Evolutionary conservation across 35 echinoderm and acorn worm genomes (phyloP).

Genomic region (Heliocidaris tuberculata): DNA sequence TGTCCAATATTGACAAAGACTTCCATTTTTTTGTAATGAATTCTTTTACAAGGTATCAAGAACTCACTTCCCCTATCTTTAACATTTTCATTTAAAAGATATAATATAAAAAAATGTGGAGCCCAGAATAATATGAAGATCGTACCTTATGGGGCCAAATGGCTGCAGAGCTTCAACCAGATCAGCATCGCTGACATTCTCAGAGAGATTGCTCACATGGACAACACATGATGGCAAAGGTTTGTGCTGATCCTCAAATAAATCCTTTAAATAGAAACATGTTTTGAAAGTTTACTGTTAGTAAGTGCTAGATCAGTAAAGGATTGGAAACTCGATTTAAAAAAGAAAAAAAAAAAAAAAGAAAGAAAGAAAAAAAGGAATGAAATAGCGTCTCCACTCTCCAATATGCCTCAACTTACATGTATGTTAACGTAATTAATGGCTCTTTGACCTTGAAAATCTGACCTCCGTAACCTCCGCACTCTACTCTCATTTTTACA

Average conservation of each 20-base stretch:
- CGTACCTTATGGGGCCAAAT: constrained; percentile 94
- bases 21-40: no score
- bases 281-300: background rate
- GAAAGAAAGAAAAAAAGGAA: constrained; percentile 19
- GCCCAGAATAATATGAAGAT: background rate
- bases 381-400: no score
- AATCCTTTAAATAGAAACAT: constrained; percentile 59
- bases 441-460: no score
- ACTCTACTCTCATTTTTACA: no score
- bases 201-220: constrained; percentile 77
- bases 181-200: constrained; percentile 84
- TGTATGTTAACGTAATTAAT: no score
- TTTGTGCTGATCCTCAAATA: constrained; percentile 98
- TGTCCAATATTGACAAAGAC: no score
- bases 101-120: background rate
- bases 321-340: background rate
- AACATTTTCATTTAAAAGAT: no score
- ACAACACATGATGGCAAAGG: constrained; percentile 82
- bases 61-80: no score
- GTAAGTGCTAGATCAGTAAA: background rate
- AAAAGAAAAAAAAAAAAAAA: background rate
- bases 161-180: constrained; percentile 89
- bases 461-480: no score
- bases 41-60: no score
- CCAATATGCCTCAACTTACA: no score